A percentile compares a stretch with the other conserved stretches of the same genome.
phyloP scores from a whole-genome alignment of 1,140 invertebrate species.

The Globodera ellingtonae region DNA sequence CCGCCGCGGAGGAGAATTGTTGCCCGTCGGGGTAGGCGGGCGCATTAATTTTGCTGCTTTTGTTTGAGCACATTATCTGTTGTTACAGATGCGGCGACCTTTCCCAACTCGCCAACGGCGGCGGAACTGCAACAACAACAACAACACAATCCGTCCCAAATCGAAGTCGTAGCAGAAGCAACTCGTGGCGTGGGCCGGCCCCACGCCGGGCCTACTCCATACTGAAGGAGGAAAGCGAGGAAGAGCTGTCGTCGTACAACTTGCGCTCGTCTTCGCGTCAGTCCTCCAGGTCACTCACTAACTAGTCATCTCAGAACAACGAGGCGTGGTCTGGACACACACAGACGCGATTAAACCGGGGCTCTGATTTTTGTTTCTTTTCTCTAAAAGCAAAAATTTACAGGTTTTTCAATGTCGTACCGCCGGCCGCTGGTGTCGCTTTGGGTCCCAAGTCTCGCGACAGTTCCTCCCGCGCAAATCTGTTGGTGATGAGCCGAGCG shows the following conservation, averaged over 20 bases:
- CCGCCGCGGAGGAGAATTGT: background rate
- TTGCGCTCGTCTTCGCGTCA: constrained; percentile 60
- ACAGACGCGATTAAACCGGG: no score
- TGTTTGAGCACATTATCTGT: background rate
- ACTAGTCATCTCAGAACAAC: no score
- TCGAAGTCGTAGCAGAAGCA: constrained; percentile 45
- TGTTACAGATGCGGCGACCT: background rate
- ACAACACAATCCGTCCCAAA: background rate
- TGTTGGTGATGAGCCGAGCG: constrained; percentile 30
- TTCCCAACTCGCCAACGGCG: background rate
- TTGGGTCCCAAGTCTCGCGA: constrained; percentile 1
- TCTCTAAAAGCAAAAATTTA: no score
- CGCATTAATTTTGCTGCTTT: constrained; percentile 1
- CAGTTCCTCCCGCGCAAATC: constrained; percentile 33
- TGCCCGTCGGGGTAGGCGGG: constrained; percentile 5
- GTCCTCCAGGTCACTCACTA: constrained; percentile 56
- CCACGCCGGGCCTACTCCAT: constrained; percentile 58
- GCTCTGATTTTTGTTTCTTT: no score
- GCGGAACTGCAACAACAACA: background rate
- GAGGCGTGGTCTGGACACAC: no score
- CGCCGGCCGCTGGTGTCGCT: background rate
- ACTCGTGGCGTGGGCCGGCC: constrained; percentile 51
- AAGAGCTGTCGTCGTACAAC: constrained; percentile 60
- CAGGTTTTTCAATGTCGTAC: constrained; percentile 31
- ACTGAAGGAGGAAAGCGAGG: constrained; percentile 64